Percentiles rank a stretch among this genome's conserved stretches.
phyloP scores from a whole-genome alignment of 2,888 invertebrate species.

The Epinotia nisella region DNA sequence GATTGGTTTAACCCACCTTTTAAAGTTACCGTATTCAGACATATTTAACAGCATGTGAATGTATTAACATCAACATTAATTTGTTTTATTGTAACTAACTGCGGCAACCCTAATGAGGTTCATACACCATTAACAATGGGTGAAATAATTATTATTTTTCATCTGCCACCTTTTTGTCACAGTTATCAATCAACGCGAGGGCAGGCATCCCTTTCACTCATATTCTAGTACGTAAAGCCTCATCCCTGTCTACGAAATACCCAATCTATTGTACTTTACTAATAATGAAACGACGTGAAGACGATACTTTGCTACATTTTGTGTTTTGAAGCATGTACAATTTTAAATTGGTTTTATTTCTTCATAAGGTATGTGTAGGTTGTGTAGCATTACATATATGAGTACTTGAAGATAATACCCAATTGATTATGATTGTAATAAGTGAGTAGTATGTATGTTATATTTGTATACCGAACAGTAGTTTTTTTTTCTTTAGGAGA shows the following conservation, averaged over 20 bases:
- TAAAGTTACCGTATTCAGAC: no score
- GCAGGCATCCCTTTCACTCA: constrained; percentile 63
- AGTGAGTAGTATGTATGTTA: no score
- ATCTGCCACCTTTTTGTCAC: constrained; percentile 85
- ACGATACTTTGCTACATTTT: constrained; percentile 21
- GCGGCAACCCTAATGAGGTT: constrained; percentile 74
- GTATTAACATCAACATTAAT: not conserved
- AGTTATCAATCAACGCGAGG: constrained; percentile 85
- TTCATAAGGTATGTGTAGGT: no score
- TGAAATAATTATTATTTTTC: constrained; percentile 84
- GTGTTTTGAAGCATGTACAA: constrained; percentile 8
- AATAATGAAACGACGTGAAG: constrained; percentile 36
- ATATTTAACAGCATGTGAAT: no score
- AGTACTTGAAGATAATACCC: no score
- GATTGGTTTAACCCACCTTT: no score
- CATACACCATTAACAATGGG: constrained; percentile 81
- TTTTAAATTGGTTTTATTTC: not conserved
- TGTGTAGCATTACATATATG: no score
- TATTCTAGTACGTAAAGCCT: constrained; percentile 53
- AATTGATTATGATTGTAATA: no score
- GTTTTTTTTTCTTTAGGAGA: no score
- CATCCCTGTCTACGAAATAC: constrained; percentile 67
- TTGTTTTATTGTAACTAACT: not conserved
- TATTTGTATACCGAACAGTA: no score
- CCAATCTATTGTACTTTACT: constrained; percentile 69